phyloP scores from a whole-genome alignment of 2,888 invertebrate species.

The Trachelus troglodyta region DNA sequence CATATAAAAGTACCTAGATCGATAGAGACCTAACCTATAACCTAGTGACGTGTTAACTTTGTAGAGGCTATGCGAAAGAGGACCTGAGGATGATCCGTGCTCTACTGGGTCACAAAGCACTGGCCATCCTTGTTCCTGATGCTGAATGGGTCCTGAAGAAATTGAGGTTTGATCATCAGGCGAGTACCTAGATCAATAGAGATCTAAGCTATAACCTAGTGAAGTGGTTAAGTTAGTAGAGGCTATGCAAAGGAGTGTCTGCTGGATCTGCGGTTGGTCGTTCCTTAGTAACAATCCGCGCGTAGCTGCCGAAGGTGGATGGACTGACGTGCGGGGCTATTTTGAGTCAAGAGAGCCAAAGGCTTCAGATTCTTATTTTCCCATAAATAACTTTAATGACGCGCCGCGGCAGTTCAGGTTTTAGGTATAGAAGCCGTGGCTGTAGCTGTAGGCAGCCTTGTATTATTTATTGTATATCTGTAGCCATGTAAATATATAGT shows the following conservation, averaged over 20 bases:
- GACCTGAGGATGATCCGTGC: not conserved
- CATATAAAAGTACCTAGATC: too few relatives aligned
- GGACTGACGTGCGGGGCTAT: not conserved
- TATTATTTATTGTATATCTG: conserved; percentile 54
- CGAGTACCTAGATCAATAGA: not conserved
- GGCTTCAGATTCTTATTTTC: conserved; percentile 58
- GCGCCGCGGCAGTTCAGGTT: conserved; percentile 55
- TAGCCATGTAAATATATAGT: conserved; percentile 21
- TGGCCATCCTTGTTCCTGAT: too few relatives aligned
- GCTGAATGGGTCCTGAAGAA: too few relatives aligned
- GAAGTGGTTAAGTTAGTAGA: not conserved
- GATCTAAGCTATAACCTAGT: not conserved
- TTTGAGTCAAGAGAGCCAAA: conserved; percentile 36
- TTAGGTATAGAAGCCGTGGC: conserved; percentile 42
- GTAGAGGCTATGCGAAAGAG: too few relatives aligned
- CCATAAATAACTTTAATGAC: conserved; percentile 64
- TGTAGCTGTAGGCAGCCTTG: conserved; percentile 53
- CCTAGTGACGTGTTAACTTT: too few relatives aligned
- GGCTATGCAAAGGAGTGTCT: too few relatives aligned
- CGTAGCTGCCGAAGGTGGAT: too few relatives aligned
- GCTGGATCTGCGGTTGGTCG: too few relatives aligned
- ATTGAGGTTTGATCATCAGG: not conserved
- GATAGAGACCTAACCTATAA: too few relatives aligned
- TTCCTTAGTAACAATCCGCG: too few relatives aligned
- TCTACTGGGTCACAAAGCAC: not conserved